Evolutionary conservation across 1,140 invertebrate species (phyloP), one percentile per base, ranked within the genome.

Genomic region (Notospermus geniculatus): DNA sequence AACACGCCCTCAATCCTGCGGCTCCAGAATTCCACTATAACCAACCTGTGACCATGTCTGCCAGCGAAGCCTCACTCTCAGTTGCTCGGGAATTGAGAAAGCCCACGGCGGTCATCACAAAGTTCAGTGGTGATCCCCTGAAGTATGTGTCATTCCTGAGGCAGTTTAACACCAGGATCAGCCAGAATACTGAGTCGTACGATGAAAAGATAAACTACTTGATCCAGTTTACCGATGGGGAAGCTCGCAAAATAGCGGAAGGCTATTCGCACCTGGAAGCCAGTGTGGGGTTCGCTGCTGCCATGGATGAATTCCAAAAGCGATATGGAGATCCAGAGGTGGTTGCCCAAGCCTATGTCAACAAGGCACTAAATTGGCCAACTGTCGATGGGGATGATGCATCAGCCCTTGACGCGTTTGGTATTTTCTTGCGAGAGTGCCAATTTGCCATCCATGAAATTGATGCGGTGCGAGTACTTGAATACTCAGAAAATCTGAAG

Each of bases 311-410:
- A 25, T 53, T 53, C 11, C 11, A 53, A 17, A 11, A 25, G 13
- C 13, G 52, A 53, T 53, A 53, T 23, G 52, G 52, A 17, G 23
- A 53, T 53, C 13, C 52, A 13, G 52, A 53, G 13, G 52, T 53
- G 23, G 22, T 53, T 11, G 52, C 23, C 11, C 9, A 13, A 11
- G 15, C 15, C 11, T 53, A 17, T 22, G 23, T 53, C 11, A 53
- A 53, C 15, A 53, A 53, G 52, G 15, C 23, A 17, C 23, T 53
- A 17, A 25, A 53, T 11, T 53, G 52, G 52, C 52, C 52, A 25
- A 11, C 15, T 11, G 11, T 53, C 13, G 11, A 15, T 11, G 52
- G 11, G 11, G 52, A 53, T 53, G 23, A 53, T 23, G 13, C 52
- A 15, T 13, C 9, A 53, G 11, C 23, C 9, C 23, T 53, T 13